A percentile compares a stretch with the other conserved stretches of the same genome.
These are phyloP conservation scores for Apotomis capreana DNA, from an alignment of 2,888 invertebrate species.

Conservation along the genomic window DNA sequence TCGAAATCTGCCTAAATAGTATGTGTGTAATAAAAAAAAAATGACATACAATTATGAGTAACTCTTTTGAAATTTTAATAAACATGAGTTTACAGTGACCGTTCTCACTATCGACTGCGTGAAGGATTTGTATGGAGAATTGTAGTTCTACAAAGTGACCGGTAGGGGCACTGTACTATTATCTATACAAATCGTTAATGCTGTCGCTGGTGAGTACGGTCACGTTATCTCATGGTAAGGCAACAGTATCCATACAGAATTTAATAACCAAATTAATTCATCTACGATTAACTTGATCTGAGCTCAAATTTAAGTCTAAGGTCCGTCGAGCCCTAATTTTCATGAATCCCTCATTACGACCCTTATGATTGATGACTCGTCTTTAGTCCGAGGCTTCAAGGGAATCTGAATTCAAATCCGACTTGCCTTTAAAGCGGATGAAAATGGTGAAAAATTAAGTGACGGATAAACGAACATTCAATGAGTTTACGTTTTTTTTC, in stretches of 20 bases:
- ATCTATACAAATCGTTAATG: too few species aligned
- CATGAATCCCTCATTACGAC: conserved; percentile 22
- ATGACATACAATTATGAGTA: too few species aligned
- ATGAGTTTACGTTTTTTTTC: background rate
- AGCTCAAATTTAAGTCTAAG: conserved; percentile 1
- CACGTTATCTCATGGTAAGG: too few species aligned
- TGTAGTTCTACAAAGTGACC: too few species aligned
- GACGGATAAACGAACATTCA: background rate
- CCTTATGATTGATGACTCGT: conserved; percentile 21
- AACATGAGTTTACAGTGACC: too few species aligned
- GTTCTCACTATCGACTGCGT: too few species aligned
- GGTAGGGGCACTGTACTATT: too few species aligned
- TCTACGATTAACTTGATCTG: background rate
- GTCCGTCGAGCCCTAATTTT: conserved; percentile 11
- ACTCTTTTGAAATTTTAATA: too few species aligned
- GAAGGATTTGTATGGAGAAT: too few species aligned
- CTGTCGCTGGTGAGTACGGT: too few species aligned
- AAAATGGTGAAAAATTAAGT: background rate
- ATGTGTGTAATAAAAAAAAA: too few species aligned
- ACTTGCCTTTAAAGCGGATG: background rate
- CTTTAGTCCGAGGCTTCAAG: conserved; percentile 3
- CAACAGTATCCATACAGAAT: background rate
- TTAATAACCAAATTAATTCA: background rate
- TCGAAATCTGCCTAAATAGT: too few species aligned
- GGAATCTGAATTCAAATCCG: background rate